Percentiles rank a stretch among this genome's conserved stretches.
These are phyloP conservation scores for Zaprionus tsacasi DNA, from an alignment of 1,140 invertebrate species.

Conservation along the genomic window DNA sequence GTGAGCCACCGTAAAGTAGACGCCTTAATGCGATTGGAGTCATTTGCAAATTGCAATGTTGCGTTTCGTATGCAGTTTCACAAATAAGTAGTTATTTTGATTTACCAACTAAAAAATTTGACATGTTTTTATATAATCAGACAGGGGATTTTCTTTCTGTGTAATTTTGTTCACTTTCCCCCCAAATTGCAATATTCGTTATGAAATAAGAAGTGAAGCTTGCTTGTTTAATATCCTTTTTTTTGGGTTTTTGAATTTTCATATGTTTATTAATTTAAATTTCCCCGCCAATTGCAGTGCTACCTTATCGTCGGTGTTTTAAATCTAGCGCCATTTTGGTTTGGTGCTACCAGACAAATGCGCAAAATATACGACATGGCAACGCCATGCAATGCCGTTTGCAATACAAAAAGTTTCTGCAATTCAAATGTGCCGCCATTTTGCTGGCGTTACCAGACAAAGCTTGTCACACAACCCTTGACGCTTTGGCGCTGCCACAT, in stretches of 20 bases:
- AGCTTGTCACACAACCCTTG: not conserved
- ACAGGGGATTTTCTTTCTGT: slow-evolving; percentile 17
- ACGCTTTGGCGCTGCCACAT: not conserved
- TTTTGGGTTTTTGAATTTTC: not conserved
- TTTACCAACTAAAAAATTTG: slow-evolving; percentile 60
- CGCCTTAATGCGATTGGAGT: slow-evolving; percentile 36
- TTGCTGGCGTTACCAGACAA: slow-evolving; percentile 3
- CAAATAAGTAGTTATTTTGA: slow-evolving; percentile 27
- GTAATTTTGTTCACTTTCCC: slow-evolving; percentile 9
- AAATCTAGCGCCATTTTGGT: not conserved
- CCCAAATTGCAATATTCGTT: slow-evolving; percentile 1
- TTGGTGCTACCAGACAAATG: not conserved
- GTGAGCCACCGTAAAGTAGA: slow-evolving; percentile 24
- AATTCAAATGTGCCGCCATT: slow-evolving; percentile 12
- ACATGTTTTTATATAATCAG: slow-evolving; percentile 59
- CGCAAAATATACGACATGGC: not conserved
- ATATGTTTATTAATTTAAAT: not conserved
- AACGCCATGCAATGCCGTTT: not conserved
- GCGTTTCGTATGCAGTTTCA: slow-evolving; percentile 24
- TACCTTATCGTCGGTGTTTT: not conserved
- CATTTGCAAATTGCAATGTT: slow-evolving; percentile 53
- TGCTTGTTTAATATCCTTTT: not conserved
- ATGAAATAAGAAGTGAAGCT: not conserved
- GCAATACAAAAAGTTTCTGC: not conserved
- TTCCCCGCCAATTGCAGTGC: not conserved